Conservation (phyloP, 2,888 invertebrate genomes). For the Sminthurides aquaticus region DNA sequence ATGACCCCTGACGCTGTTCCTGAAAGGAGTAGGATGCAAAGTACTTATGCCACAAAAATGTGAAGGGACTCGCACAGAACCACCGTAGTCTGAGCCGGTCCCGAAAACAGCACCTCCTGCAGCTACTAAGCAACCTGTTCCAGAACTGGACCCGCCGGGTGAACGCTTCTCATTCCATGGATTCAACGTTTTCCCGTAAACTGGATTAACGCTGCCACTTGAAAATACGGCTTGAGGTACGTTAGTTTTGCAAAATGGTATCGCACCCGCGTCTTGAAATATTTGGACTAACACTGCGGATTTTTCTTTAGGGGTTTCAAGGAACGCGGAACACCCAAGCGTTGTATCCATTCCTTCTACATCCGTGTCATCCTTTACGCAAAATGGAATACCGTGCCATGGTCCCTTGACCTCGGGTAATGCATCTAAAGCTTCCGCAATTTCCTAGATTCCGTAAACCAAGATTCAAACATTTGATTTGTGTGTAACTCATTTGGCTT, state of each 20-base stretch:
- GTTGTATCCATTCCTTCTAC: slow-evolving; percentile 47
- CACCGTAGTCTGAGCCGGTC: slow-evolving; percentile 46
- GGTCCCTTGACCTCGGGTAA: slow-evolving; percentile 39
- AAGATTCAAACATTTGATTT: not conserved
- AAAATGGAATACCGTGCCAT: slow-evolving; percentile 46
- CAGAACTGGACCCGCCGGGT: slow-evolving; percentile 37
- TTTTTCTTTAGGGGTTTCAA: slow-evolving; percentile 43
- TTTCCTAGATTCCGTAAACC: slow-evolving; percentile 1
- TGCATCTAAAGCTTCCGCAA: slow-evolving; percentile 36
- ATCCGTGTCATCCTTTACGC: slow-evolving; percentile 45
- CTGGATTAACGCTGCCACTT: slow-evolving; percentile 35
- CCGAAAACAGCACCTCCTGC: slow-evolving; percentile 33
- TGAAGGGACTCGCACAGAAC: slow-evolving; percentile 50
- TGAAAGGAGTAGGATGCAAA: slow-evolving; percentile 47
- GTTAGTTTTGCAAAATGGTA: slow-evolving; percentile 44
- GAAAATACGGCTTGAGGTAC: slow-evolving; percentile 46
- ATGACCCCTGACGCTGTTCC: slow-evolving; percentile 44
- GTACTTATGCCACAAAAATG: slow-evolving; percentile 49
- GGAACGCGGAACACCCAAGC: slow-evolving; percentile 44
- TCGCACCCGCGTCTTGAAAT: slow-evolving; percentile 33
- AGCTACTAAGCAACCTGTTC: slow-evolving; percentile 31
- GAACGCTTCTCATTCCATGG: slow-evolving; percentile 29
- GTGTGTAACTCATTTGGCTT: not conserved
- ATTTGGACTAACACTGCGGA: slow-evolving; percentile 35
- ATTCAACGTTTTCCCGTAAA: slow-evolving; percentile 36